These are phyloP conservation scores for Petrocephalus sullivani DNA, from an alignment of 2,797 vertebrate species.

Conservation along the genomic window DNA sequence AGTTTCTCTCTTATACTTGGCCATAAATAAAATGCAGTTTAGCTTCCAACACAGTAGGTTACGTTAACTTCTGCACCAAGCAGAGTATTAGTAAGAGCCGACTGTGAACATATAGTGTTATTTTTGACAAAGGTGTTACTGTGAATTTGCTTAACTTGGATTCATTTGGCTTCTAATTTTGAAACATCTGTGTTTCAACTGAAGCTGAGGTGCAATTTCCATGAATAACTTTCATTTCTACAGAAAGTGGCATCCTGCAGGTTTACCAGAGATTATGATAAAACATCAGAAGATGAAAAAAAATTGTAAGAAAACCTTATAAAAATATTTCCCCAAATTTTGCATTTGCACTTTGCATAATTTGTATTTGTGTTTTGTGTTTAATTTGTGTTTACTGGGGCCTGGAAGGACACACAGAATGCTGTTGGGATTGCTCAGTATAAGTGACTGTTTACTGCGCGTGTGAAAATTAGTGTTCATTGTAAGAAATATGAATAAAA, in stretches of 20 bases:
- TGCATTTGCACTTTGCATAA: neutral
- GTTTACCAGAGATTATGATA: neutral
- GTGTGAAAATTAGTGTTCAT: too few relatives aligned
- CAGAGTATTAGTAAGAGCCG: neutral
- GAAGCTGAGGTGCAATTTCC: neutral
- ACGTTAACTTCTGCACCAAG: neutral
- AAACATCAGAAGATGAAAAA: neutral
- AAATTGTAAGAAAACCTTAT: neutral
- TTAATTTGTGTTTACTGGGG: neutral
- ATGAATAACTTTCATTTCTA: neutral
- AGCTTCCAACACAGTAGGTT: neutral
- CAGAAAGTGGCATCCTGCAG: neutral
- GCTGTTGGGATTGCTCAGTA: neutral
- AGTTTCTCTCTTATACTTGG: neutral
- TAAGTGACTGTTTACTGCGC: neutral
- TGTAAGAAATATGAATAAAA: too few relatives aligned
- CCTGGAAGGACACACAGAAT: neutral
- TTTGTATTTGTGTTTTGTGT: neutral
- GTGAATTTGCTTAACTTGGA: neutral
- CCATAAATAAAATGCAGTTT: neutral
- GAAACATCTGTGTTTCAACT: neutral
- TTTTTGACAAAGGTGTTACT: neutral
- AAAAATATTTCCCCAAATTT: neutral
- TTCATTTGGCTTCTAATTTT: neutral
- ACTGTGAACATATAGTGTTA: neutral